Base-by-base conservation (phyloP, 2,888 invertebrate species). In the Carcina quercana region DNA sequence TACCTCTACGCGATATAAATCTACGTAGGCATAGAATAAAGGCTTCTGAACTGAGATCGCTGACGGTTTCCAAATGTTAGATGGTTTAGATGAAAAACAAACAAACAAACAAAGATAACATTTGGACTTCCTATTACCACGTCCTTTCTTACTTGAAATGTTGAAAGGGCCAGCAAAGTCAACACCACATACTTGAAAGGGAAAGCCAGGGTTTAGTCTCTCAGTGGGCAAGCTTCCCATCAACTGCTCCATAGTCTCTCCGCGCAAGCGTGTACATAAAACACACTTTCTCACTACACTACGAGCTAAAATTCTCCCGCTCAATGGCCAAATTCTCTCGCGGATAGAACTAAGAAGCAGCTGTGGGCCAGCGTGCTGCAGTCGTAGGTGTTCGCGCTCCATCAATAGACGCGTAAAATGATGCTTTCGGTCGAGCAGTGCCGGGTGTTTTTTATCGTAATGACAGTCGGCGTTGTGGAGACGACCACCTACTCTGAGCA, bases 41-140 rank as follows among this genome's bases (percentile, higher is more conserved):
- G 3, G 17, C 5, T 7, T 32, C 15, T 7, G 27, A 29, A 3
- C 19, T 39, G 24, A 39, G 25, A 13, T 39, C 35, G 8, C 29
- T 28, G 2, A 39, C 34, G 10, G 35, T 26, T 12, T 37, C 37
- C 2, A 40, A 11, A 24, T 40, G 32, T n/a, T n/a, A 13, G 37
- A 27, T 5, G 35, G 25, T 11, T 40, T 40, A 1, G 37, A 35
- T 3, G 25, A 25, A 3, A 40, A 34, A 17, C 37, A 40, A 8
- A 40, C 15, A 12, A 40, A 40, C 15, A 37, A 19, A 3, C 24
- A 22, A n/a, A 38, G 19, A 13, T 42, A 42, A 1, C 24, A 26
- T 13, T 38, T 42, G 1, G 39, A 32, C 4, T 42, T 8, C 37
- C 19, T 42, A 32, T 36, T 42, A 39, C 40, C 40, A 31, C 37